Evolutionary conservation across 1,140 invertebrate species (phyloP), one percentile per base, ranked within the genome.

Genomic region (Orchestia grillus): DNA sequence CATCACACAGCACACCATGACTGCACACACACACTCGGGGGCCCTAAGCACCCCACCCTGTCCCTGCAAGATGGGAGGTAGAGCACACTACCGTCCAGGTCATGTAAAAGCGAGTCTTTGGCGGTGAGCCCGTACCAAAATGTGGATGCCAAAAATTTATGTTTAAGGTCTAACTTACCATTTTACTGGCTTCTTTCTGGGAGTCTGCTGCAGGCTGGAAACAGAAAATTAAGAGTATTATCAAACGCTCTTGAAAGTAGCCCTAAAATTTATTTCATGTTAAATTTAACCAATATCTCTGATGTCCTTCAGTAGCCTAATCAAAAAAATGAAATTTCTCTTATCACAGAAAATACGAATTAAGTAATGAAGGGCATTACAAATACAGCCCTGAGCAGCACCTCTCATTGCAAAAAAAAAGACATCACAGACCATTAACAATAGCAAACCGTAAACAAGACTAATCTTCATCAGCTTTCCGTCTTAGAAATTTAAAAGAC

Each of bases 171-270:
- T 19, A 77, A 91, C 92, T 94, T 40, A 94, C 92, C 92, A 94
- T 94, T 94, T 94, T 94, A 41, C 88, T 91, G 44, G 92, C 44
- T 44, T 94, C 92, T 45, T 94, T 94, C 43, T 94, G 43, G 44
- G 92, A 40, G 43, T 94, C 92, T 94, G 43, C 92, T 0, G 44
- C 92, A 94, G 43, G 41, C 92, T 94, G 92, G 11, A 44, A 47
- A 94, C 36, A 94, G 23, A 94, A 94, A 44, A 36, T 15, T 77
- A 36, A 36, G 11, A 23, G 11, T 77, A 36, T 15, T 77, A 36
- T 77, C 62, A 8, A 77, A 28, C 36, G 62, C 15, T 77, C 62
- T 3, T 23, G 11, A 36, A 19, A 28, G 28, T 28, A 77, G 62
- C 62, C 36, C 62, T 19, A 36, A 36, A 77, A 77, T 3, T 77